Percentiles rank a stretch among this genome's conserved stretches.
phyloP scores from a whole-genome alignment of 1,140 invertebrate species.

The Bombyx mori region ASM3026992v2 NC_085111.1:14831501-14832000 shows the following conservation, averaged over 20 bases:
- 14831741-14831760: neutral
- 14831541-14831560: constrained; percentile 11
- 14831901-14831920: neutral
- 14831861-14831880: constrained; percentile 27
- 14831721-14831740: too few species aligned
- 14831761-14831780: constrained; percentile 40
- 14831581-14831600: too few species aligned
- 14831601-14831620: too few species aligned
- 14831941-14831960: neutral
- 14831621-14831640: too few species aligned
- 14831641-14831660: too few species aligned
- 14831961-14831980: neutral
- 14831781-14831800: constrained; percentile 39
- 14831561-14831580: too few species aligned
- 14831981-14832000: too few species aligned
- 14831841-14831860: constrained; percentile 55
- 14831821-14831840: constrained; percentile 58
- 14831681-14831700: too few species aligned
- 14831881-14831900: neutral
- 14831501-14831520: neutral
- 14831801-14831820: constrained; percentile 38
- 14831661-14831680: too few species aligned
- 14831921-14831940: neutral
- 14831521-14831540: constrained; percentile 9
- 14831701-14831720: too few species aligned